These are phyloP conservation scores for Nylanderia fulva DNA, from an alignment of 1,140 invertebrate genomes.

Conservation along the genomic window DNA sequence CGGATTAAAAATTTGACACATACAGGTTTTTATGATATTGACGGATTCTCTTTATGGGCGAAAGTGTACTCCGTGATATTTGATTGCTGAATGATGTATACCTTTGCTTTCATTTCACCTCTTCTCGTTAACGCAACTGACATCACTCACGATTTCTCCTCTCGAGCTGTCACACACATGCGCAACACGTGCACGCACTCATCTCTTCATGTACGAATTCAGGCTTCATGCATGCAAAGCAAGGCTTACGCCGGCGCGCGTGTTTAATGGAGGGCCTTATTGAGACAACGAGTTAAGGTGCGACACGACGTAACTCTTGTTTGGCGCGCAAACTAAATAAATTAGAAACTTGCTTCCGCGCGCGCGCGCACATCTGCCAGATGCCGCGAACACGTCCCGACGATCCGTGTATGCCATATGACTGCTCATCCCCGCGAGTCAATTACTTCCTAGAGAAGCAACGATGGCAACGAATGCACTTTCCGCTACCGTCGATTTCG, in stretches of 20 bases:
- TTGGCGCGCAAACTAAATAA: conserved; percentile 63
- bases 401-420: conserved; percentile 40
- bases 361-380: conserved; percentile 42
- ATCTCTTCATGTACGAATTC: conserved; percentile 7
- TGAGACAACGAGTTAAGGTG: background rate
- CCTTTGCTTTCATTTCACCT: conserved; percentile 14
- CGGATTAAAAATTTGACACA: background rate
- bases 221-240: background rate
- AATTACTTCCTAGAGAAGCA: conserved; percentile 57
- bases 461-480: conserved; percentile 33
- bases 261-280: conserved; percentile 5
- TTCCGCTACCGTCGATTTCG: conserved; percentile 44
- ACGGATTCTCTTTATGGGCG: background rate
- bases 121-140: background rate
- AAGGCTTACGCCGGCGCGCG: background rate
- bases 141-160: conserved; percentile 29
- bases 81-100: background rate
- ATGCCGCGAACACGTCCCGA: conserved; percentile 53
- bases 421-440: conserved; percentile 59
- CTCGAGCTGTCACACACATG: background rate
- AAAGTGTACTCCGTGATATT: conserved; percentile 18
- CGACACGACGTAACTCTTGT: conserved; percentile 45
- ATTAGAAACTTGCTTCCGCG: conserved; percentile 67
- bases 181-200: background rate
- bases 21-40: background rate